phyloP scores from a whole-genome alignment of 2,888 invertebrate genomes.

The Xestia c-nigrum region DNA sequence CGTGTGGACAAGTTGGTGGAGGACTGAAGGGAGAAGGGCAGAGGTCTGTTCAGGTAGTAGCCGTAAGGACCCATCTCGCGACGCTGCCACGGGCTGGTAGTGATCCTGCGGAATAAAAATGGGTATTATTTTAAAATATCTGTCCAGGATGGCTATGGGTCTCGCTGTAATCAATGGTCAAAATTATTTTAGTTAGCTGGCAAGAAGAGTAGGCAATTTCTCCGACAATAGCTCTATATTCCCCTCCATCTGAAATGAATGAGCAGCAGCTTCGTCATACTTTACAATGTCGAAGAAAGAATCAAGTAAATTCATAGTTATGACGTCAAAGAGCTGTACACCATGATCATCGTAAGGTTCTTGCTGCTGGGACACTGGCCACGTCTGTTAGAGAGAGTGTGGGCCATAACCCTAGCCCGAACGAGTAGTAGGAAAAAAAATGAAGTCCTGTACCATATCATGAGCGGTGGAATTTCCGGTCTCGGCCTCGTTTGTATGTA shows the following conservation, averaged over 20 bases:
- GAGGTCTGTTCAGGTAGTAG: constrained; percentile 90
- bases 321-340: neutral
- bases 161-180: neutral
- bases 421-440: neutral
- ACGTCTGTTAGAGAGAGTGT: neutral
- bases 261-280: neutral
- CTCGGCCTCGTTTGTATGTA: constrained; percentile 81
- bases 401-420: neutral
- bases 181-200: neutral
- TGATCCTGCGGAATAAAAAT: constrained; percentile 84
- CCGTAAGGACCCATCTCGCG: constrained; percentile 92
- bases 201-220: neutral
- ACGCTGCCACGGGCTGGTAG: constrained; percentile 90
- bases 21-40: constrained; percentile 72
- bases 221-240: no score
- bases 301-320: neutral
- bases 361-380: neutral
- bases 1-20: constrained; percentile 66
- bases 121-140: neutral
- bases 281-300: neutral
- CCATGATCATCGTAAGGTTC: neutral
- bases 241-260: neutral
- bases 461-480: constrained; percentile 78
- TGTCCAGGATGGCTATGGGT: neutral
- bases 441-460: constrained; percentile 82